Evolutionary conservation across 2,113 vertebrate species (phyloP).

Genomic region (Puma concolor): DNA sequence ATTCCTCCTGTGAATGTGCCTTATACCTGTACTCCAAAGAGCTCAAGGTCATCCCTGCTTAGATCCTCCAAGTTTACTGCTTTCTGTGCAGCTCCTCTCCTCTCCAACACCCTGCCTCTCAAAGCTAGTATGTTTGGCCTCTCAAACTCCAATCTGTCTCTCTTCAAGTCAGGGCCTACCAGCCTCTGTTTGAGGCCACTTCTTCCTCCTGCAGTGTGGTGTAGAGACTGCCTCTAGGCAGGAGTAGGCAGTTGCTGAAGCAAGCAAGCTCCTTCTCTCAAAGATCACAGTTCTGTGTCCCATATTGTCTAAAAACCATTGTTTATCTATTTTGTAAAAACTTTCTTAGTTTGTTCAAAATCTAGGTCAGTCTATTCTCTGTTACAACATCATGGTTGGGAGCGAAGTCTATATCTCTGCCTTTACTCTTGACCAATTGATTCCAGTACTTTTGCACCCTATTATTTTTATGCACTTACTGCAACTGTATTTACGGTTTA

Average conservation of each 20-base stretch:
- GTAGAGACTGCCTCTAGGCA: not conserved
- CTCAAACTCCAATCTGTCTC: not conserved
- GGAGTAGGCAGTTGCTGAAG: not conserved
- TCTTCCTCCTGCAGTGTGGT: too few relatives aligned
- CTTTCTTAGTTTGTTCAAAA: not conserved
- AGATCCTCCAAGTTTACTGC: not conserved
- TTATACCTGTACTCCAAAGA: not conserved
- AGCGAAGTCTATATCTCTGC: not conserved
- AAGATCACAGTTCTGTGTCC: not conserved
- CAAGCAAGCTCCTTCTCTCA: not conserved
- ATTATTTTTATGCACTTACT: not conserved
- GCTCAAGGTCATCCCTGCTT: not conserved
- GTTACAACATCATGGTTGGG: not conserved
- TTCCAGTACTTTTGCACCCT: not conserved
- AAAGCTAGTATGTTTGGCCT: not conserved
- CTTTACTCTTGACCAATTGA: not conserved
- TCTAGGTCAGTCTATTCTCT: not conserved
- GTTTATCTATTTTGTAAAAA: not conserved
- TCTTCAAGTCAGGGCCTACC: not conserved
- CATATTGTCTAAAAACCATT: not conserved
- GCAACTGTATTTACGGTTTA: not conserved
- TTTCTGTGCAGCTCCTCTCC: not conserved
- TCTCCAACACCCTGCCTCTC: not conserved
- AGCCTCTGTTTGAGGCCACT: not conserved
- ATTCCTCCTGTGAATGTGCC: not conserved